Evolutionary conservation across 2,797 vertebrate genomes (phyloP), one percentile per base, ranked within the genome.

Genomic region (Pangasius sanitwongsei): DNA sequence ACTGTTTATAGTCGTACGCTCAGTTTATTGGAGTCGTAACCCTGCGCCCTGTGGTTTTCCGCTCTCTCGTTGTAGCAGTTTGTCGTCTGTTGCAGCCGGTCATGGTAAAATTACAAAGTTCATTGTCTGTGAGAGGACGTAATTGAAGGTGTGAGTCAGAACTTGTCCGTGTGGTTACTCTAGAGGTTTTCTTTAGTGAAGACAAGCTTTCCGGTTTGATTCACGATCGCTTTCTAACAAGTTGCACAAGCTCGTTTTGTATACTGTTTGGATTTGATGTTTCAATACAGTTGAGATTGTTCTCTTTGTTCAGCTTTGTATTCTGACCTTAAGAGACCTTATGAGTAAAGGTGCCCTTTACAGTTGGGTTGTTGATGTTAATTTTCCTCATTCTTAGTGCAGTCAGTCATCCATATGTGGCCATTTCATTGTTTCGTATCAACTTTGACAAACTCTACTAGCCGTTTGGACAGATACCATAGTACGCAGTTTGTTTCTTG

Each of bases 111-210:
- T 83, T 18, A 81, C 72, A 75, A 53, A 83, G 50, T 86, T 86
- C 78, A 65, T 70, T 37, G 87, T 31, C 20, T 77, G 67, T 83
- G 65, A 53, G 80, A 87, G 87, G 87, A 25, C 89, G 74, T 88
- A 80, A 90, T 87, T 92, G 57, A 88, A 93, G 90, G 44, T 75
- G 87, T 85, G 83, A 80, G 48, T 87, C 85, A 89, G 70, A 88
- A 89, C 93, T 84, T 63, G 78, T 69, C 87, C 0, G 20, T 53
- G 9, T 90, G 72, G 65, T 84, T 41, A 57, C 34, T 48, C 15
- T 23, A 44, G 25, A 41, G 67, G 67, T 83, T 83, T 89, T 78
- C 28, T 80, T 55, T 59, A 23, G 53, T 37, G 20, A 82, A 37
- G 20, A 61, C 80, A 1, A 61, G 23, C 57, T 75, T 92, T 87